A percentile compares a stretch with the other conserved stretches of the same genome.
These are phyloP conservation scores for Rhineura floridana DNA, from an alignment of 2,113 vertebrate species.

Conservation along the genomic window DNA sequence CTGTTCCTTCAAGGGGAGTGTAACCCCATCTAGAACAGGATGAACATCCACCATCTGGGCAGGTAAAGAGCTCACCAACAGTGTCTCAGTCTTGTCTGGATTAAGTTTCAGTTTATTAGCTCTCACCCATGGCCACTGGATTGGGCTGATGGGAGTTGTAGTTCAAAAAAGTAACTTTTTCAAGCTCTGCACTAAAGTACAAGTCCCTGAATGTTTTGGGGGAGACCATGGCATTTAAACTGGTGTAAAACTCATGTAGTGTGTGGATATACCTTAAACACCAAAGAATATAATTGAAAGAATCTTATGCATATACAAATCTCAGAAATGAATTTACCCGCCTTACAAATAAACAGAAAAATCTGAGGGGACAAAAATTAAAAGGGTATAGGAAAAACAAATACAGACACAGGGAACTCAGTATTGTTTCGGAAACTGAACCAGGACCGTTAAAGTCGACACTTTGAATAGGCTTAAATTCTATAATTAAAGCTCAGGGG, in stretches of 20 bases:
- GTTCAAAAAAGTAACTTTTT: too few species aligned
- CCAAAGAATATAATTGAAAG: not conserved
- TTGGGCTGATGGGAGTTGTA: too few species aligned
- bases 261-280: not conserved
- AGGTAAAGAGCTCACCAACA: too few species aligned
- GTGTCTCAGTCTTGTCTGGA: too few species aligned
- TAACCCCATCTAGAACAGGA: too few species aligned
- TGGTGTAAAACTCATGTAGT: not conserved
- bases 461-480: conserved; percentile 29
- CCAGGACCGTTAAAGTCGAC: not conserved
- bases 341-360: not conserved
- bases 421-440: not conserved
- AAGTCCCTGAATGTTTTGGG: not conserved
- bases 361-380: not conserved
- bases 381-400: not conserved
- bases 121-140: too few species aligned
- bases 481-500: conserved; percentile 40
- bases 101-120: too few species aligned
- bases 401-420: not conserved
- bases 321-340: not conserved
- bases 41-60: too few species aligned
- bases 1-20: too few species aligned
- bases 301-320: not conserved
- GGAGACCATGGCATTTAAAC: not conserved
- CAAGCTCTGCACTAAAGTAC: too few species aligned